Base-by-base conservation (phyloP, 2,797 vertebrate genomes). In the Lagocephalus sceleratus region DNA sequence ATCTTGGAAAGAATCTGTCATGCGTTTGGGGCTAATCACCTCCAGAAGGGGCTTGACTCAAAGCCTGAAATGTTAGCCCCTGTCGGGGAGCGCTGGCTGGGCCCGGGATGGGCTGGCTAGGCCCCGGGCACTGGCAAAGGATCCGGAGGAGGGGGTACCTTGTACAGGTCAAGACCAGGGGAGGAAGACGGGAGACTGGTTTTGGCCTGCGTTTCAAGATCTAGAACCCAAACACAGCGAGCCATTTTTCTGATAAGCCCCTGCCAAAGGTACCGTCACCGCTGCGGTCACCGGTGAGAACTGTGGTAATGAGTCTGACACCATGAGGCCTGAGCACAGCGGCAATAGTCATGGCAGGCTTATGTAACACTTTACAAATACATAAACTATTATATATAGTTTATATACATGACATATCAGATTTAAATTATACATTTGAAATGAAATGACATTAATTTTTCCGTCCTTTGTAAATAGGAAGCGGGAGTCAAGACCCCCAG, bases 1-100 rank as follows among this genome's bases (percentile, higher is more conserved):
- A 98, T 98, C 97, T 98, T 94, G 94, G 96, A 96, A 98, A 96
- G 95, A 97, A 99, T 99, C 97, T 99, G 97, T 98, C 96, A 97
- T 94, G 95, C 94, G 94, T 98, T 98, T 96, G 94, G 83, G 92
- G 93, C 94, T 99, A 99, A 99, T 99, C 95, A 98, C 95, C 95
- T 99, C 96, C 97, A 99, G 96, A 98, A 98, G 96, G 95, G 93
- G 92, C 94, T 93, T 90, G 92, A 94, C 93, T 94, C 90, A 90
- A 92, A 93, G 92, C 92, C 92, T 98, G 97, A 96, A 98, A 98
- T 88, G 95, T 95, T 95, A 98, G 94, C 95, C 94, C 78, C 93
- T 93, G 90, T 90, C 91, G 90, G 93, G 95, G 87, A 90, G 86
- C 57, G n/a, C 71, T 59, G 79, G 62, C 59, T 73, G 73, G 77